Conservation (phyloP, 2,888 invertebrate genomes). For the Tachystola acroxantha region DNA sequence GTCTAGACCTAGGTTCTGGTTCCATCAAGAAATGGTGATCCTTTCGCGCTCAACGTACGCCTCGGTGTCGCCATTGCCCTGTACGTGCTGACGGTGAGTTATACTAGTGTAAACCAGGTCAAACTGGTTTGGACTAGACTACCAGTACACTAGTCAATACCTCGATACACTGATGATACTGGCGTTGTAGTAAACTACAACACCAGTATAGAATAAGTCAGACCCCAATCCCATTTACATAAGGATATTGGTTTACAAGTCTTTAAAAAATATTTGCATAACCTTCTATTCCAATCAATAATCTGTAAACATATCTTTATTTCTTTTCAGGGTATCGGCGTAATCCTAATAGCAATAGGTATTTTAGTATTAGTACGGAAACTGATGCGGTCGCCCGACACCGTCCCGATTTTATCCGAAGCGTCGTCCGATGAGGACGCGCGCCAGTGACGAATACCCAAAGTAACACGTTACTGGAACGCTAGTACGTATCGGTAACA, state of each 20-base stretch:
- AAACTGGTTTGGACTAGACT: neutral
- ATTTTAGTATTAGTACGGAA: conserved; percentile 43
- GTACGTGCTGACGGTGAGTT: conserved; percentile 67
- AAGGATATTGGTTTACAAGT: too few relatives aligned
- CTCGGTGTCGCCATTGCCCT: conserved; percentile 73
- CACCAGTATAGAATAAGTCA: too few relatives aligned
- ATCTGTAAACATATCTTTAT: too few relatives aligned
- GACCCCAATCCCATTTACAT: too few relatives aligned
- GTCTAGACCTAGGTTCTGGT: conserved; percentile 86
- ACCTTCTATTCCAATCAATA: too few relatives aligned
- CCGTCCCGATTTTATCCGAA: conserved; percentile 40
- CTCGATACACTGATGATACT: too few relatives aligned
- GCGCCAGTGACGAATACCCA: neutral
- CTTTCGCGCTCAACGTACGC: conserved; percentile 72
- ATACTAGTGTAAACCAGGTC: neutral
- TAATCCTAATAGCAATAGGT: conserved; percentile 41
- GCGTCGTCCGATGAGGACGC: conserved; percentile 10
- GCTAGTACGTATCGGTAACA: neutral
- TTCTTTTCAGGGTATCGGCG: conserved; percentile 49
- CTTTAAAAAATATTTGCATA: too few relatives aligned
- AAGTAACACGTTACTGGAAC: neutral
- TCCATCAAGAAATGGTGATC: conserved; percentile 81
- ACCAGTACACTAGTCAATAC: conserved; percentile 72
- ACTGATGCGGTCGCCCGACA: conserved; percentile 39
- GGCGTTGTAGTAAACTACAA: too few relatives aligned